Conservation (phyloP, 2,888 invertebrate genomes). For the Eristalinus aeneus region DNA sequence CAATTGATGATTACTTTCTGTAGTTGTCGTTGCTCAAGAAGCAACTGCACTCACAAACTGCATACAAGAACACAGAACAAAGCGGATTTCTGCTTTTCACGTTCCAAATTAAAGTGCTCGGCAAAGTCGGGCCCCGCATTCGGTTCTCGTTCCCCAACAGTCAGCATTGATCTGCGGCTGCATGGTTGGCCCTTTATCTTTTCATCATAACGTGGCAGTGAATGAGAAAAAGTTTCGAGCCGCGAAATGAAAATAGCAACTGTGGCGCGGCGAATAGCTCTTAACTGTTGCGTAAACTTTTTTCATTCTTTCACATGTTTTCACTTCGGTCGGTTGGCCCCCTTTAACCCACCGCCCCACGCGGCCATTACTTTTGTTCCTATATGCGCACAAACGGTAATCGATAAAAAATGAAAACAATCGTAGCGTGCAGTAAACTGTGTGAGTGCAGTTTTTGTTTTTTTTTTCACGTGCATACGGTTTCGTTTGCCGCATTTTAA, state of each 20-base stretch:
- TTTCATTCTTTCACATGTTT: not conserved
- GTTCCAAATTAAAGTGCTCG: not conserved
- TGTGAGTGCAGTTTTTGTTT: too few relatives aligned
- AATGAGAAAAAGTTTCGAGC: constrained; percentile 27
- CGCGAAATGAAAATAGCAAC: constrained; percentile 34
- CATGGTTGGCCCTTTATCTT: constrained; percentile 7
- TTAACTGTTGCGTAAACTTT: not conserved
- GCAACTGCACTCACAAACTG: not conserved
- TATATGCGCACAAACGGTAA: not conserved
- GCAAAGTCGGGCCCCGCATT: not conserved
- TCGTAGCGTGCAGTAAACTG: too few relatives aligned
- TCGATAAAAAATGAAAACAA: not conserved
- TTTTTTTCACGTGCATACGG: too few relatives aligned
- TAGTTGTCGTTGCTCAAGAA: not conserved
- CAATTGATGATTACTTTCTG: not conserved
- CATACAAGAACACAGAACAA: not conserved
- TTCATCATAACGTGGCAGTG: constrained; percentile 3
- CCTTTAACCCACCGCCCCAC: not conserved
- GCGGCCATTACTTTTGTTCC: not conserved
- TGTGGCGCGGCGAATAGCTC: not conserved
- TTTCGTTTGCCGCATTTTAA: too few relatives aligned
- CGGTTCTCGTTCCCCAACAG: not conserved
- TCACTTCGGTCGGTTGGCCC: not conserved
- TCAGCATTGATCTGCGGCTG: not conserved
- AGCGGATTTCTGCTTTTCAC: not conserved